Evolutionary conservation across 2,113 vertebrate species (phyloP), one percentile per base, ranked within the genome.

Genomic region (Theristicus caerulescens): DNA sequence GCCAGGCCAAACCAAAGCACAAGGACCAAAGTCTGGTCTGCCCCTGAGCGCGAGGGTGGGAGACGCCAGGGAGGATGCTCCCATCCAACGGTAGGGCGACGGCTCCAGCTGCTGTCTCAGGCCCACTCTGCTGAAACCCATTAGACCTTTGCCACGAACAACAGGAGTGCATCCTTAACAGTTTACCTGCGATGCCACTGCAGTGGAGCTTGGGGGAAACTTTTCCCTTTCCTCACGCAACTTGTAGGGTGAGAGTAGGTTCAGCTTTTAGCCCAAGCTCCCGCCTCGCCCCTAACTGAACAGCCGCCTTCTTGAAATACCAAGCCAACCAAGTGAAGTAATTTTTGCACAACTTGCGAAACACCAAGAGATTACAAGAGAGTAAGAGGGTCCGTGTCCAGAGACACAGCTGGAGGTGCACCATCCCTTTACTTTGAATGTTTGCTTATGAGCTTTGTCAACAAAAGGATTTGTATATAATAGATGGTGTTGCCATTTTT

Each of bases 231-330:
- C 13, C 38, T 69, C 34, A 38, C 2, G 2, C 26, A 54, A 18
- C 31, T 26, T 0, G 0, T 2, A 20, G 49, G 10, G n/a, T 7
- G 13, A 31, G 21, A 17, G 26, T 2, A 5, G 31, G 17, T 40
- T 47, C 49, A 36, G n/a, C 36, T 54, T 42, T 42, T 26, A 83
- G 76, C 5, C 12, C 29, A 49, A 67, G 44, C 47, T 55, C 47
- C 51, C 51, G 17, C 13, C 2, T 29, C 6, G 2, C 11, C 21
- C 36, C 27, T 20, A 38, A 9, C 3, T 10, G 61, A 69, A 20
- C 10, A 44, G 12, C 14, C 49, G 14, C 21, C 7, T 38, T 6
- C 21, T 4, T 15, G 47, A 88, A 58, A 46, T 6, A 49, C 12
- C 51, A 22, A 44, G 16, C 6, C 13, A 79, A 65, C 4, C 26